Evolutionary conservation across 2,888 invertebrate genomes (phyloP).

Genomic region (Eretmocerus hayati): DNA sequence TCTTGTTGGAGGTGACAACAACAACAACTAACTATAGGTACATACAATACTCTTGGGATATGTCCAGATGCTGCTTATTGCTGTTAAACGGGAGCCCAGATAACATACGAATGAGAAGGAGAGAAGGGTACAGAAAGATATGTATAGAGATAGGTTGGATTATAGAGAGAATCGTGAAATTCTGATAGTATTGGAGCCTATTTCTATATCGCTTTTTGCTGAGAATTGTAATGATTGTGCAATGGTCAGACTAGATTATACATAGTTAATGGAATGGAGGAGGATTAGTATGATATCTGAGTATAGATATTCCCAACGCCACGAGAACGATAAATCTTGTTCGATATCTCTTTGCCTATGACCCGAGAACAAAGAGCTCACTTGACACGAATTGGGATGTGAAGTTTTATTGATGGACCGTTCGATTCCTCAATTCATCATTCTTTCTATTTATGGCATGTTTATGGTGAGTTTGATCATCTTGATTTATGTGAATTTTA

Average conservation of each 20-base stretch:
- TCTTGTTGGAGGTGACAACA: constrained; percentile 22
- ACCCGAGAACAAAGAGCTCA: no score
- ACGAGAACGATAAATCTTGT: constrained; percentile 13
- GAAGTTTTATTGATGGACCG: no score
- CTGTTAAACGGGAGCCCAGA: no score
- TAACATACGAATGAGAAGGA: no score
- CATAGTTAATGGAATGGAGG: constrained; percentile 24
- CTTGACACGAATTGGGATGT: no score
- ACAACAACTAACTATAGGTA: constrained; percentile 9
- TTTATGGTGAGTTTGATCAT: no score
- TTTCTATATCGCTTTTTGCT: neutral
- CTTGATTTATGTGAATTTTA: no score
- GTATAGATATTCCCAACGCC: constrained; percentile 1
- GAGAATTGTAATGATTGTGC: constrained; percentile 25
- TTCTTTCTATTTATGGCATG: no score
- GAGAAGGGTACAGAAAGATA: constrained; percentile 6
- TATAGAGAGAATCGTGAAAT: constrained; percentile 2
- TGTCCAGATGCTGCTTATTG: constrained; percentile 4
- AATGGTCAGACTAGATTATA: constrained; percentile 29
- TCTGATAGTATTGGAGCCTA: constrained; percentile 3
- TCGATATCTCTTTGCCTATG: no score
- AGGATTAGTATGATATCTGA: constrained; percentile 25
- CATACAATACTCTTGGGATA: no score
- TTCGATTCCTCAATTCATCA: no score
- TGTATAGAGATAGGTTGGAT: no score